Evolutionary conservation across 2,797 vertebrate species (phyloP), one percentile per base, ranked within the genome.

Genomic region (Myotis planiceps): DNA sequence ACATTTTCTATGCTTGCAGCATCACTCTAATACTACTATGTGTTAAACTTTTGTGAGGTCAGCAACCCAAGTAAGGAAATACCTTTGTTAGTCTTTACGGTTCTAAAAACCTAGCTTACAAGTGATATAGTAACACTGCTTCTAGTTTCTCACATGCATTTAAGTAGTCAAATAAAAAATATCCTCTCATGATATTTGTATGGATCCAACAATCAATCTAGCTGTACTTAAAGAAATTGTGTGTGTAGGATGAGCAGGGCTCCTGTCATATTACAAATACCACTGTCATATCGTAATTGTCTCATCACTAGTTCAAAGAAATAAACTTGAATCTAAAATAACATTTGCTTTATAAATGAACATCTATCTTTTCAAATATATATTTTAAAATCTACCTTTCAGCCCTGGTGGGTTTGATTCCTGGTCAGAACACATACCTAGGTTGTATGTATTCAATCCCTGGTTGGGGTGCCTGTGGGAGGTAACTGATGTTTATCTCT

Each of bases 251-350:
- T 29, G 39, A 94, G 66, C 6, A 42, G 6, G 65, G 5, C 13
- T 3, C 75, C 81, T 16, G 1, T 0, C 39, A 0, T 90, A 15
- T 88, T 93, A 87, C 81, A 93, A 94, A 75, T 66, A n/a, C n/a
- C 93, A 92, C 39, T 45, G 94, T 69, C 39, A 9, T 86, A 97
- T 69, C 39, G 9, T 86, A 97, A 90, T 87, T 93, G 29, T 49
- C 32, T 78, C 76, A 90, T 18, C n/a, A 85, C 60, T 87, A 88
- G 89, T 85, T 81, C 71, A 74, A 16, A 94, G 47, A 68, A 55
- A 65, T 82, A 27, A 76, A 27, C 37, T 78, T 32, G 32, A 81
- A 27, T 68, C 42, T 42, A 71, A 79, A 84, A 19, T 55, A 84
- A n/a, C 10, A 60, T 85, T 65, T 18, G 9, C 25, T 71, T 83